A percentile compares a stretch with the other conserved stretches of the same genome.
phyloP scores from a whole-genome alignment of 2,888 invertebrate species.

The Acheta domesticus region DNA sequence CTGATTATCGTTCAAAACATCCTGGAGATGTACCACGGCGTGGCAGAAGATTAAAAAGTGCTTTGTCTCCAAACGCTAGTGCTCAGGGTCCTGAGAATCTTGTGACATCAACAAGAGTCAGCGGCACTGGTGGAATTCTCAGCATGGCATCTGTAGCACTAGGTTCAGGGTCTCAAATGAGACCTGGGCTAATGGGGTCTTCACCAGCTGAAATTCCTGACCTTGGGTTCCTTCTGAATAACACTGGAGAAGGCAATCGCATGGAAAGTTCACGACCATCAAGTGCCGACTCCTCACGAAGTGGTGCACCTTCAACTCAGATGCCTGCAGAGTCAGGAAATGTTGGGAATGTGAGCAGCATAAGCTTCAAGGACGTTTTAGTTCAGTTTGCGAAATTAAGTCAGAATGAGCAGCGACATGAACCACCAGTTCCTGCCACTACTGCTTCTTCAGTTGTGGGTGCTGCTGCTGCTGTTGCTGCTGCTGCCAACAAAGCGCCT shows the following conservation, averaged over 20 bases:
- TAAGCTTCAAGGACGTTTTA: constrained; percentile 56
- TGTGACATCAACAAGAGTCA: constrained; percentile 33
- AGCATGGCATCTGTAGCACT: constrained; percentile 48
- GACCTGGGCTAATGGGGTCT: constrained; percentile 37
- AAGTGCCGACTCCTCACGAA: constrained; percentile 54
- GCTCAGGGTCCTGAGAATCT: constrained; percentile 35
- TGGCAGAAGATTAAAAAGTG: constrained; percentile 41
- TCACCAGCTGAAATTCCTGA: constrained; percentile 32
- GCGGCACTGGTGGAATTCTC: constrained; percentile 37
- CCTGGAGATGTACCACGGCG: constrained; percentile 69
- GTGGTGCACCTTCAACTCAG: constrained; percentile 42
- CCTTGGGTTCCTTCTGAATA: constrained; percentile 32
- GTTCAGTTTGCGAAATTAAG: constrained; percentile 68
- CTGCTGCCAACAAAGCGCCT: constrained; percentile 53
- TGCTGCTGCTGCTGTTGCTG: constrained; percentile 41
- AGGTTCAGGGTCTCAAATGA: constrained; percentile 50
- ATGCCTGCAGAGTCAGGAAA: constrained; percentile 20
- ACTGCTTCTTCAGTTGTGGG: constrained; percentile 42
- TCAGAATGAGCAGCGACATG: constrained; percentile 41
- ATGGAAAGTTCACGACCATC: constrained; percentile 50
- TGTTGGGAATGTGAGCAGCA: constrained; percentile 36
- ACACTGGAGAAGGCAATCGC: constrained; percentile 38
- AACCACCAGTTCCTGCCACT: constrained; percentile 31
- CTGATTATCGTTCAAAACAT: constrained; percentile 73
- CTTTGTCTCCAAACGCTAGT: constrained; percentile 33